Evolutionary conservation across 2,888 invertebrate genomes (phyloP).

Genomic region (Candidula unifasciata): DNA sequence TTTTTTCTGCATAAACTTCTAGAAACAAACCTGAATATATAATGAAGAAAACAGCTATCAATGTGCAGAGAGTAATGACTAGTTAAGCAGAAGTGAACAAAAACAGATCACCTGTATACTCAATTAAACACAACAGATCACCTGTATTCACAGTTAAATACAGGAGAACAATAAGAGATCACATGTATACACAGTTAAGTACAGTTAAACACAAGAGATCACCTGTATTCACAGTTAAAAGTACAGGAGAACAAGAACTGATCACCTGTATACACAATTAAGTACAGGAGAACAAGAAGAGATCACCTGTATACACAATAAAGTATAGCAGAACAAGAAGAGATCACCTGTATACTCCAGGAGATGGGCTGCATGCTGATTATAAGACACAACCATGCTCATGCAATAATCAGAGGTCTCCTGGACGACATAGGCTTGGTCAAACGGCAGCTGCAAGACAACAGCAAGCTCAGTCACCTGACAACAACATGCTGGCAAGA

Average conservation of each 20-base stretch:
- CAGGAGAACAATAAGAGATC: conserved; percentile 50
- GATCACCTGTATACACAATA: conserved; percentile 80
- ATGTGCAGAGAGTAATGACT: too few species aligned
- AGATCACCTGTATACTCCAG: conserved; percentile 82
- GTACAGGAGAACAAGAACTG: neutral
- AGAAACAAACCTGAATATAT: too few species aligned
- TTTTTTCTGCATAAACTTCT: too few species aligned
- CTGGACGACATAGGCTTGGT: conserved; percentile 80
- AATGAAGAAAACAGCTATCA: too few species aligned
- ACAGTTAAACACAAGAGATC: conserved; percentile 50
- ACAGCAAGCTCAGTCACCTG: neutral
- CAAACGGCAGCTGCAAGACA: conserved; percentile 53
- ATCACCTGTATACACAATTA: conserved; percentile 83
- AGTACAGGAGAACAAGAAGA: neutral
- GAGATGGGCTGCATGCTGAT: conserved; percentile 89
- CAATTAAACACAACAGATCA: conserved; percentile 67
- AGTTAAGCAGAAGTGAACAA: neutral
- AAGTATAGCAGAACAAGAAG: neutral
- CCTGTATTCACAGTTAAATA: too few species aligned
- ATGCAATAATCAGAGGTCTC: conserved; percentile 90
- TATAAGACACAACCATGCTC: conserved; percentile 89
- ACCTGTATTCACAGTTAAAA: too few species aligned
- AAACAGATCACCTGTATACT: conserved; percentile 81
- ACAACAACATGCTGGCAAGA: too few species aligned
- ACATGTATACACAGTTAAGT: conserved; percentile 83